Percentiles rank a stretch among this genome's conserved stretches.
Evolutionary conservation across 2,797 vertebrate species (phyloP).

Genomic region (Sebastes paucispinis): DNA sequence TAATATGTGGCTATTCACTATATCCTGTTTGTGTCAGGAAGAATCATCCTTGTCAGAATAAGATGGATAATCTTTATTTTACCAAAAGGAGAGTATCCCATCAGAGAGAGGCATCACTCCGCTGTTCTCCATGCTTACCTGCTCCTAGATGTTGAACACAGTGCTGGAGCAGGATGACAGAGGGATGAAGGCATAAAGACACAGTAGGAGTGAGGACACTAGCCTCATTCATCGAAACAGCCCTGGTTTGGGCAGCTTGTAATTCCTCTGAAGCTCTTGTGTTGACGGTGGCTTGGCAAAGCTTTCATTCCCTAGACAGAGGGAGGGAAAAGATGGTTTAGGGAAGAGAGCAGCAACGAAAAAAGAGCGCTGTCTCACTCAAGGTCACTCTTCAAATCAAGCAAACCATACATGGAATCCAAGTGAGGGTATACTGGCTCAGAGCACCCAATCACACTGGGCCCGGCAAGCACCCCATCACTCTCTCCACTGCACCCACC

Average conservation of each 20-base stretch:
- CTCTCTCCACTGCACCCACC: conserved; percentile 59
- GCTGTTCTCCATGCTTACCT: conserved; percentile 7
- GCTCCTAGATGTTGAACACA: conserved; percentile 35
- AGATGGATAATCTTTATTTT: background rate
- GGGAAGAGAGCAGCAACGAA: conserved; percentile 44
- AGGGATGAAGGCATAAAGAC: conserved; percentile 30
- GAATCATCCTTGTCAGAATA: background rate
- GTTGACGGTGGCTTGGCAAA: conserved; percentile 67
- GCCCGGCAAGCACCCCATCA: conserved; percentile 50
- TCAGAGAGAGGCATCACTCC: background rate
- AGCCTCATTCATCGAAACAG: conserved; percentile 55
- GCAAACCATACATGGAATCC: conserved; percentile 63
- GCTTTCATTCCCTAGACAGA: conserved; percentile 49
- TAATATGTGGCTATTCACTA: background rate
- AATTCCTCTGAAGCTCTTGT: conserved; percentile 66
- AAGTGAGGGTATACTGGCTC: conserved; percentile 66
- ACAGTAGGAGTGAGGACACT: conserved; percentile 52
- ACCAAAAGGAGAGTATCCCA: background rate
- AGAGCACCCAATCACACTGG: conserved; percentile 59
- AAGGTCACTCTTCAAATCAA: conserved; percentile 76
- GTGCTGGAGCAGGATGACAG: conserved; percentile 30
- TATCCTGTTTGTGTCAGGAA: background rate
- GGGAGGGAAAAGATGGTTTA: conserved; percentile 54
- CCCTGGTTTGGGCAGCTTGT: conserved; percentile 51
- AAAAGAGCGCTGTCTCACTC: conserved; percentile 59